A percentile compares a stretch with the other conserved stretches of the same genome.
phyloP scores from a whole-genome alignment of 2,888 invertebrate species.

The Megalurothrips usitatus region DNA sequence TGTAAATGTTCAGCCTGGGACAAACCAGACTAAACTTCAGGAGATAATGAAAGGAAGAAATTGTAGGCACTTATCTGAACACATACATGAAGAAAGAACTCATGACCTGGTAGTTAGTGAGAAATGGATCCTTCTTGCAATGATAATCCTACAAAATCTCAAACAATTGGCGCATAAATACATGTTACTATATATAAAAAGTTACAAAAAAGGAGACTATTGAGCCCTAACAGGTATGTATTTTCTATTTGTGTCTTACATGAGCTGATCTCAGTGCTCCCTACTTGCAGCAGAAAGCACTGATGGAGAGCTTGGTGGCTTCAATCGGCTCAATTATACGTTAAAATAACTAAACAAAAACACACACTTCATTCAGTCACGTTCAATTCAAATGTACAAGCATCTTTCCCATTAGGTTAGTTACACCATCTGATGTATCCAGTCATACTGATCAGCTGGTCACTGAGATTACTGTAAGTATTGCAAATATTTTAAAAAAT shows the following conservation, averaged over 20 bases:
- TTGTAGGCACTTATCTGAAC: conserved; percentile 21
- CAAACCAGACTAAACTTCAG: not conserved
- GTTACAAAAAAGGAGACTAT: conserved; percentile 11
- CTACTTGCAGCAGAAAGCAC: not conserved
- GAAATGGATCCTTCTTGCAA: not conserved
- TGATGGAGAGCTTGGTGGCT: not conserved
- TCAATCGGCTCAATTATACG: not conserved
- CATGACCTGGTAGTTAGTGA: not conserved
- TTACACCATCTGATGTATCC: not conserved
- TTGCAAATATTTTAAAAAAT: not conserved
- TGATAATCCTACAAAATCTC: conserved; percentile 7
- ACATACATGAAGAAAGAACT: not conserved
- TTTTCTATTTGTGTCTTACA: not conserved
- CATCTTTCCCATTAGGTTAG: not conserved
- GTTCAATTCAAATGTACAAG: conserved; percentile 9
- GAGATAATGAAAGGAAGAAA: not conserved
- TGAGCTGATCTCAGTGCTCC: not conserved
- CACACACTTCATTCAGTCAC: conserved; percentile 14
- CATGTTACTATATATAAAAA: conserved; percentile 9
- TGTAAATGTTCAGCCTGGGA: too few species aligned
- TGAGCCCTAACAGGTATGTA: conserved; percentile 11
- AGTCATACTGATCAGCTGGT: not conserved
- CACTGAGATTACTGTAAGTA: not conserved
- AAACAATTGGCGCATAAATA: conserved; percentile 5
- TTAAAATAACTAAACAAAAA: not conserved